phyloP scores from a whole-genome alignment of 2,888 invertebrate genomes.

The Melieria omissa region DNA sequence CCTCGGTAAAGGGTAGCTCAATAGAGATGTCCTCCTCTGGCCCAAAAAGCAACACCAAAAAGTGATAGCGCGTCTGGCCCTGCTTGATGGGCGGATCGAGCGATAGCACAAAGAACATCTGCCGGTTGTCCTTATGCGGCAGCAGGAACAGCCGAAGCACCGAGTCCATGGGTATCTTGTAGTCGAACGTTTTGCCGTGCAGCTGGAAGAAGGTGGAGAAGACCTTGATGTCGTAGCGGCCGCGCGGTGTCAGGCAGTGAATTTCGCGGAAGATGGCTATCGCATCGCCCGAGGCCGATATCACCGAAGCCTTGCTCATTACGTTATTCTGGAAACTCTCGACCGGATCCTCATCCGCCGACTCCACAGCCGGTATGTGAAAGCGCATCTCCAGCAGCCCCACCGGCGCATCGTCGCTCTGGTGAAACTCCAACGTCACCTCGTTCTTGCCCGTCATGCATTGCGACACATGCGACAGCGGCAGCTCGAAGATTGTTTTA shows the following conservation, averaged over 20 bases:
- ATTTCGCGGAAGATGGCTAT: slow-evolving; percentile 97
- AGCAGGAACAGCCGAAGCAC: slow-evolving; percentile 93
- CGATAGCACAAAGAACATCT: slow-evolving; percentile 98
- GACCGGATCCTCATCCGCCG: slow-evolving; percentile 90
- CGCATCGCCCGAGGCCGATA: slow-evolving; percentile 97
- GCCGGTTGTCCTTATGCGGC: slow-evolving; percentile 97
- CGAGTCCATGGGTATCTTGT: slow-evolving; percentile 98
- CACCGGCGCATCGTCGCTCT: slow-evolving; percentile 98
- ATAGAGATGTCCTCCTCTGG: slow-evolving; percentile 94
- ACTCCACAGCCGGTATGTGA: slow-evolving; percentile 92
- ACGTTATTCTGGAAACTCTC: slow-evolving; percentile 98
- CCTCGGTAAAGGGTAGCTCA: slow-evolving; percentile 90
- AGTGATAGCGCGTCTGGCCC: slow-evolving; percentile 98
- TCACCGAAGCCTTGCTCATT: slow-evolving; percentile 96
- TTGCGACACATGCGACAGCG: slow-evolving; percentile 94
- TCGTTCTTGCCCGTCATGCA: slow-evolving; percentile 97
- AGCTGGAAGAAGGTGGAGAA: slow-evolving; percentile 91
- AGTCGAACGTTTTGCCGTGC: slow-evolving; percentile 99
- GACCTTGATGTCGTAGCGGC: slow-evolving; percentile 91
- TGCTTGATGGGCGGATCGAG: slow-evolving; percentile 99
- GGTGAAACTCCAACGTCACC: slow-evolving; percentile 97
- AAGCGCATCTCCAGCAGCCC: slow-evolving; percentile 98
- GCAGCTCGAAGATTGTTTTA: slow-evolving; percentile 94
- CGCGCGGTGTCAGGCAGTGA: slow-evolving; percentile 96
- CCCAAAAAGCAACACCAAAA: slow-evolving; percentile 91